Evolutionary conservation across 2,888 invertebrate genomes (phyloP).

Genomic region (Galerucella nymphaeae): DNA sequence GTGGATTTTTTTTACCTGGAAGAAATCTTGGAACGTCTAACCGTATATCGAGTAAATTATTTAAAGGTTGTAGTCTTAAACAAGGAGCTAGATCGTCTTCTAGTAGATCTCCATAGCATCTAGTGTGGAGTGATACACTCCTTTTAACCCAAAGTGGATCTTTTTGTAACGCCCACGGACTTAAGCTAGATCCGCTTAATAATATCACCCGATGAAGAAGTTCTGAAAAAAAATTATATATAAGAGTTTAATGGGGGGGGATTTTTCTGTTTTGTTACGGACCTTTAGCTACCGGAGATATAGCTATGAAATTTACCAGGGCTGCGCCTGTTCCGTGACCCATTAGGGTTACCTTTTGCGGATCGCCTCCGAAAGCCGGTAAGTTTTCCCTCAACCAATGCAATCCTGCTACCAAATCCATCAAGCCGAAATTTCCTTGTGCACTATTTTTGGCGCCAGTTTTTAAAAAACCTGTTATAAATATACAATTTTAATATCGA

Average conservation of each 20-base stretch:
- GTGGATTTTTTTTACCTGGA: constrained; percentile 66
- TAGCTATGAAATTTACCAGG: constrained; percentile 93
- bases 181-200: constrained; percentile 89
- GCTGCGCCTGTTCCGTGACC: constrained; percentile 98
- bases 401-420: constrained; percentile 93
- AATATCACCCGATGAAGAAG: constrained; percentile 88
- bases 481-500: not conserved
- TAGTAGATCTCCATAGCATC: constrained; percentile 84
- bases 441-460: constrained; percentile 89
- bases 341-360: constrained; percentile 90
- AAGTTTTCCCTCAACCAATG: constrained; percentile 97
- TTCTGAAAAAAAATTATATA: constrained; percentile 70
- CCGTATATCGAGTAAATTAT: constrained; percentile 78
- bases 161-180: constrained; percentile 91
- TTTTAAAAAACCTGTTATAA: constrained; percentile 81
- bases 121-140: constrained; percentile 83
- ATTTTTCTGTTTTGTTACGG: constrained; percentile 39
- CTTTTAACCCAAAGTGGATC: constrained; percentile 85
- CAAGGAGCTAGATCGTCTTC: constrained; percentile 89
- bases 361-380: constrained; percentile 94
- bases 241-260: too few species aligned
- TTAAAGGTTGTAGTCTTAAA: constrained; percentile 80
- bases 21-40: constrained; percentile 86
- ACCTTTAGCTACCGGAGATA: constrained; percentile 96
- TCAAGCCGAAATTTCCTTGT: constrained; percentile 91